Evolutionary conservation across 2,888 invertebrate genomes (phyloP).

Genomic region (Autographa gamma): DNA sequence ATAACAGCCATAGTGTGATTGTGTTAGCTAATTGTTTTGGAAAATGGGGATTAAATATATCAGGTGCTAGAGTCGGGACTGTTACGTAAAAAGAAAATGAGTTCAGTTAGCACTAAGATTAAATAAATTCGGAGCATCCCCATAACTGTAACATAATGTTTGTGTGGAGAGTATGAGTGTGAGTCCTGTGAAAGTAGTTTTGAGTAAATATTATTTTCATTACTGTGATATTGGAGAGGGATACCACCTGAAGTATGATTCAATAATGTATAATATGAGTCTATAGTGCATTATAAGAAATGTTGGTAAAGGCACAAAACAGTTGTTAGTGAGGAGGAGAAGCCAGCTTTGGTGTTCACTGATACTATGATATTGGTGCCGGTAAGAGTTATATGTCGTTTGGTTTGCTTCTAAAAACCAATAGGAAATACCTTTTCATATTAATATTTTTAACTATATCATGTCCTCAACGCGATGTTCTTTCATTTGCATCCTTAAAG

Average conservation of each 20-base stretch:
- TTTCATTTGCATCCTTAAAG: slow-evolving; percentile 86
- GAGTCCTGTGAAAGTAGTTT: slow-evolving; percentile 70
- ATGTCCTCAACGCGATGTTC: slow-evolving; percentile 86
- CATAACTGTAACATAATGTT: slow-evolving; percentile 50
- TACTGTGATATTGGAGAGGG: slow-evolving; percentile 86
- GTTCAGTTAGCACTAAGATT: slow-evolving; percentile 30
- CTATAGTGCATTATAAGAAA: slow-evolving; percentile 70
- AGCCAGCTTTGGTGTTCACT: slow-evolving; percentile 87
- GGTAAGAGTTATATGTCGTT: slow-evolving; percentile 78
- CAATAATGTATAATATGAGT: slow-evolving; percentile 66
- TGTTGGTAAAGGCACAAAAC: slow-evolving; percentile 82
- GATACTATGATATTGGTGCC: slow-evolving; percentile 78
- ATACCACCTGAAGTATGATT: slow-evolving; percentile 77
- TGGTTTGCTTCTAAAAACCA: slow-evolving; percentile 84
- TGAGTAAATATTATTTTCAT: slow-evolving; percentile 76
- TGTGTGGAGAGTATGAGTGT: slow-evolving; percentile 72
- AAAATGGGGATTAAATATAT: slow-evolving; percentile 36
- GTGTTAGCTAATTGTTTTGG: slow-evolving; percentile 42
- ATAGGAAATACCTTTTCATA: slow-evolving; percentile 89
- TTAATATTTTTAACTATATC: slow-evolving; percentile 88
- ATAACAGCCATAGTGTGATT: slow-evolving; percentile 47
- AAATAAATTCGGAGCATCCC: slow-evolving; percentile 43
- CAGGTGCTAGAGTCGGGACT: slow-evolving; percentile 35
- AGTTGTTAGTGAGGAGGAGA: slow-evolving; percentile 80
- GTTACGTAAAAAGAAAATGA: slow-evolving; percentile 6